Percentiles rank a stretch among this genome's conserved stretches.
Evolutionary conservation across 2,797 vertebrate species (phyloP).

Genomic region (Rhynchotus rufescens): DNA sequence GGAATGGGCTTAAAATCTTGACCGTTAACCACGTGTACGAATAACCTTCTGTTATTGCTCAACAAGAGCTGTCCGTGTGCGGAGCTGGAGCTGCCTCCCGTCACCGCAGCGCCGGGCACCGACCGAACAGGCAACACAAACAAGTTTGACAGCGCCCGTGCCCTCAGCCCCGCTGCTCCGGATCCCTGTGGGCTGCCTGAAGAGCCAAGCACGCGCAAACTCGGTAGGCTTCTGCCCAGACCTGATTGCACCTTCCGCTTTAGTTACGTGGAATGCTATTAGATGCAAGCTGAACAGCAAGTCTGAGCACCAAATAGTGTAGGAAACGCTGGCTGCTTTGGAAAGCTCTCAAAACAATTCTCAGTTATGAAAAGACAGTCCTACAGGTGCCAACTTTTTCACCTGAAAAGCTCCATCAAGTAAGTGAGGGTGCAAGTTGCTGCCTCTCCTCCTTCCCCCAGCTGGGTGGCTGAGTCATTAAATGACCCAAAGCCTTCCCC

Average conservation of each 20-base stretch:
- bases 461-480: neutral
- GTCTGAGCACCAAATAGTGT: neutral
- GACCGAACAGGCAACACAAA: neutral
- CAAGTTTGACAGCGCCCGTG: neutral
- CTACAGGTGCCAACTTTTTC: neutral
- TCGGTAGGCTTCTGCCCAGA: constrained; percentile 7
- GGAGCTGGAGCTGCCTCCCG: neutral
- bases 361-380: neutral
- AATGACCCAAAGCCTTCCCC: neutral
- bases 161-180: neutral
- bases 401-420: neutral
- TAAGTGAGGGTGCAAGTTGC: neutral
- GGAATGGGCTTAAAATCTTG: neutral
- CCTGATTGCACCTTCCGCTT: neutral
- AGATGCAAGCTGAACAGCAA: neutral
- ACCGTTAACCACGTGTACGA: neutral
- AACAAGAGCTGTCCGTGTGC: neutral
- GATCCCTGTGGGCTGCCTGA: neutral
- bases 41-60: neutral
- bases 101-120: neutral
- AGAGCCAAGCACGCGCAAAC: constrained; percentile 25
- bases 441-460: neutral
- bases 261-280: neutral
- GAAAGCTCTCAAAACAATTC: accelerated
- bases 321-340: neutral